Evolutionary conservation across 2,797 vertebrate species (phyloP), one percentile per base, ranked within the genome.

Genomic region (Enteromius anoplus): DNA sequence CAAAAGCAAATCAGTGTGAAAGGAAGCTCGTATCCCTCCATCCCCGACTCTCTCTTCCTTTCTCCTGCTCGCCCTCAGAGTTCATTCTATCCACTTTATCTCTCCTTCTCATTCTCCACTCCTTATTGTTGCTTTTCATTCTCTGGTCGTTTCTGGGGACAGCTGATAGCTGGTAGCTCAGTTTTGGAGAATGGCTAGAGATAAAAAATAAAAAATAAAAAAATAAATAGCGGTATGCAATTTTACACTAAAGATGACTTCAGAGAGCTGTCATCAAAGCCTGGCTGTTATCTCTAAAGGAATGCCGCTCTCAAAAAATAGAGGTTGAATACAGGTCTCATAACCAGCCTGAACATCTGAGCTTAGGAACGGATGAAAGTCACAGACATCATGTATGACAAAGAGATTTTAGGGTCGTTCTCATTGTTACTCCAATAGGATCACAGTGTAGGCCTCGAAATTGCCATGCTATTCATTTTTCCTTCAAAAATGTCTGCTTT

Each of bases 251-350:
- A 88, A 89, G 86, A 87, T 88, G 90, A 88, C 79, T 85, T 89
- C 86, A 66, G 69, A 60, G 1, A 85, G 81, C 85, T 85, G 88
- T 92, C 85, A 90, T 81, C 77, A 9, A 23, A 85, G 83, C 86
- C 32, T 86, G 64, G 53, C 81, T 85, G 89, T 84, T 86, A 87
- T 92, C 92, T 90, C 75, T 55, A 80, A 88, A 87, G 89, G 89
- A 87, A 87, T 70, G 76, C 81, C 89, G 90, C 90, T 91, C 85
- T 88, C 87, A 72, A 47, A 78, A 72, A 68, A 75, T 29, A 88
- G 87, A 84, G 86, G 87, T 90, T 80, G 85, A 87, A 90, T 89
- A 84, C 84, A 88, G 89, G 70, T 84, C 64, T 62, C 81, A 81
- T 86, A 81, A 47, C 34, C 55, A 78, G 78, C 83, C 73, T 32